Evolutionary conservation across 1,140 invertebrate species (phyloP).

Genomic region (Drosophila cardini): DNA sequence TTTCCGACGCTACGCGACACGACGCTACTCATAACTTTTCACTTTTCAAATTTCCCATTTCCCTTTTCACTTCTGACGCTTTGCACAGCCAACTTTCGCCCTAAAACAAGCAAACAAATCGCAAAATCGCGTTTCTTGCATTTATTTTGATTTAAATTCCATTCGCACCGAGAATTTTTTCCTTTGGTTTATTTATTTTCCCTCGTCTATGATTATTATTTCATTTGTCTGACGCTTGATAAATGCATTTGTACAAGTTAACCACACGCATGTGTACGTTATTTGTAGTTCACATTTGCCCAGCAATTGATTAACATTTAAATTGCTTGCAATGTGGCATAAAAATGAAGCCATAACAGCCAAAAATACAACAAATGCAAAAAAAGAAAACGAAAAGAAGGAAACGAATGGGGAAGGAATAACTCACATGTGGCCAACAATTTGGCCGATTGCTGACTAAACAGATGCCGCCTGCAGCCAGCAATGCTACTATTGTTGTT

Average conservation of each 20-base stretch:
- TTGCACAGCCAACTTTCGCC: constrained; percentile 2
- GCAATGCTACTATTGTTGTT: constrained; percentile 13
- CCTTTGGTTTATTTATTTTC: constrained; percentile 57
- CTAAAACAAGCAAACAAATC: constrained; percentile 56
- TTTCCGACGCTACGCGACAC: constrained; percentile 47
- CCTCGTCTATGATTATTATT: constrained; percentile 59
- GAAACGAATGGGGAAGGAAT: neutral
- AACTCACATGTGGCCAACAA: constrained; percentile 32
- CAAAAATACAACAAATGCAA: constrained; percentile 43
- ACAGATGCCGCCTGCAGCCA: constrained; percentile 26
- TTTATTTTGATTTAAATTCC: constrained; percentile 63
- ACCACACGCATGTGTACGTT: constrained; percentile 46
- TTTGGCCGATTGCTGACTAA: constrained; percentile 22
- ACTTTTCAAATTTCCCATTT: neutral
- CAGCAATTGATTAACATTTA: constrained; percentile 79
- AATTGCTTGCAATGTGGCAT: constrained; percentile 73
- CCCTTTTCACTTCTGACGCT: neutral
- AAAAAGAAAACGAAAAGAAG: constrained; percentile 7
- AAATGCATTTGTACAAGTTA: constrained; percentile 40
- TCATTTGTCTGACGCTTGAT: constrained; percentile 32
- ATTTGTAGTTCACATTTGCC: constrained; percentile 23
- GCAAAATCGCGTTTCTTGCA: constrained; percentile 30
- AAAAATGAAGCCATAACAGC: constrained; percentile 73
- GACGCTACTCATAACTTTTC: constrained; percentile 53
- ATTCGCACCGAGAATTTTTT: neutral